phyloP scores from a whole-genome alignment of 2,888 invertebrate genomes.

The Nudaria mundana region DNA sequence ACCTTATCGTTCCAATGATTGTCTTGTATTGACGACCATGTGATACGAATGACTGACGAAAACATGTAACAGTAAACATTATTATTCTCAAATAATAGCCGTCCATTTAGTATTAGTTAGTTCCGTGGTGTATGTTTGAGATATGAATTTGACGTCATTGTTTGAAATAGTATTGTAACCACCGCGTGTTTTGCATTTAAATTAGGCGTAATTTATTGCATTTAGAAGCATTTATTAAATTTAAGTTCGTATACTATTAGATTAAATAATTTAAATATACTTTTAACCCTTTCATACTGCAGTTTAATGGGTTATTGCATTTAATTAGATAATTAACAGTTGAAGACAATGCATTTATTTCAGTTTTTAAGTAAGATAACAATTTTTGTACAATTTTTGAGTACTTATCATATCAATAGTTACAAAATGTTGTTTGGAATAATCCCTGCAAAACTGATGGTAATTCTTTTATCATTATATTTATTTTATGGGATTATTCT shows the following conservation, averaged over 20 bases:
- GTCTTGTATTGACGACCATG: slow-evolving; percentile 54
- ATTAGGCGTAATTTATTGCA: slow-evolving; percentile 69
- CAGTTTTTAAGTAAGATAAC: slow-evolving; percentile 32
- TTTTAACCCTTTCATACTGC: slow-evolving; percentile 33
- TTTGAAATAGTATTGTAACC: slow-evolving; percentile 60
- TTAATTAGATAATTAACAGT: slow-evolving; percentile 33
- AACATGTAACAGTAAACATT: slow-evolving; percentile 34
- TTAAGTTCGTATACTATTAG: slow-evolving; percentile 33
- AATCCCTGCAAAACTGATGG: slow-evolving; percentile 57
- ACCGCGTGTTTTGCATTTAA: slow-evolving; percentile 73
- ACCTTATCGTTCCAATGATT: slow-evolving; percentile 31
- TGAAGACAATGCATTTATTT: slow-evolving; percentile 62
- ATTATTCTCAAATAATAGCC: slow-evolving; percentile 42
- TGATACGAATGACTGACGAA: slow-evolving; percentile 72
- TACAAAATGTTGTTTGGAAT: slow-evolving; percentile 63
- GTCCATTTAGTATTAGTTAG: slow-evolving; percentile 48
- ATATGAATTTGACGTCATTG: slow-evolving; percentile 38
- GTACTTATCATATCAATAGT: slow-evolving; percentile 43
- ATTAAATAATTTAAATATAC: slow-evolving; percentile 18
- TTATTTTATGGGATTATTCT: slow-evolving; percentile 72
- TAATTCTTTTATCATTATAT: slow-evolving; percentile 16
- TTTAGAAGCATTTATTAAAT: slow-evolving; percentile 64
- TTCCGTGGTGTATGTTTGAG: slow-evolving; percentile 43
- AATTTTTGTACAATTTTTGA: slow-evolving; percentile 61
- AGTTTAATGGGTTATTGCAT: slow-evolving; percentile 37